Evolutionary conservation across 2,113 vertebrate genomes (phyloP).

Genomic region (Oryzias javanicus): DNA sequence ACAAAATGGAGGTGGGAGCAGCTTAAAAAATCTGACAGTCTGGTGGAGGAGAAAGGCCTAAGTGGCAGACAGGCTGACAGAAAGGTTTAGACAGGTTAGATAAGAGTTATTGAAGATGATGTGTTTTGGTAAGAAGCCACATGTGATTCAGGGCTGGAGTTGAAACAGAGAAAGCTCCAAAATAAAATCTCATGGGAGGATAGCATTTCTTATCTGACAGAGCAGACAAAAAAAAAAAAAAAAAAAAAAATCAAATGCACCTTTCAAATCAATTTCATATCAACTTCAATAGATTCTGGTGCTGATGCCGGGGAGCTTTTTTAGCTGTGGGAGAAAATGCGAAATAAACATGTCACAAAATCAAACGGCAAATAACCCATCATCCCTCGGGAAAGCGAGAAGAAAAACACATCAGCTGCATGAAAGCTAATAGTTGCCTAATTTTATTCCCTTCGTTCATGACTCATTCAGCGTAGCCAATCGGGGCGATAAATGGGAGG

Average conservation of each 20-base stretch:
- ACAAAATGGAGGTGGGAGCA: slow-evolving; percentile 6
- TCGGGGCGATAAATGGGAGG: slow-evolving; percentile 43
- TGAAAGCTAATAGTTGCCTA: slow-evolving; percentile 54
- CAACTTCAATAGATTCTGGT: slow-evolving; percentile 15
- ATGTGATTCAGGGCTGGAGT: slow-evolving; percentile 10
- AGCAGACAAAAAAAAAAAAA: neutral
- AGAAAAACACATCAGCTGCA: slow-evolving; percentile 18
- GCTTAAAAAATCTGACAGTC: slow-evolving; percentile 30
- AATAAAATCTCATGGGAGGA: slow-evolving; percentile 20
- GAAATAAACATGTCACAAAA: slow-evolving; percentile 31
- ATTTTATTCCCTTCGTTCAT: slow-evolving; percentile 14
- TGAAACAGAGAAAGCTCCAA: slow-evolving; percentile 21
- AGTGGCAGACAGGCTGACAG: slow-evolving; percentile 17
- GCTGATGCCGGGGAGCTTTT: slow-evolving; percentile 12
- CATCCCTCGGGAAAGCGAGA: slow-evolving; percentile 3
- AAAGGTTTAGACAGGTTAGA: slow-evolving; percentile 39
- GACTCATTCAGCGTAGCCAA: slow-evolving; percentile 11
- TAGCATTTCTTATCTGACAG: slow-evolving; percentile 4
- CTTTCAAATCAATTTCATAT: slow-evolving; percentile 30
- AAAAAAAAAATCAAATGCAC: slow-evolving; percentile 1
- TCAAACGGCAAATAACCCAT: slow-evolving; percentile 43
- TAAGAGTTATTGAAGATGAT: slow-evolving; percentile 17
- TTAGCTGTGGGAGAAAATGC: slow-evolving; percentile 19
- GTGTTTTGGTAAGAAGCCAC: slow-evolving; percentile 17
- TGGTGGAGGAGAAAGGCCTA: slow-evolving; percentile 17